These are phyloP conservation scores for Drosophila elegans DNA, from an alignment of 1,140 invertebrate genomes.

Conservation along the genomic window DNA sequence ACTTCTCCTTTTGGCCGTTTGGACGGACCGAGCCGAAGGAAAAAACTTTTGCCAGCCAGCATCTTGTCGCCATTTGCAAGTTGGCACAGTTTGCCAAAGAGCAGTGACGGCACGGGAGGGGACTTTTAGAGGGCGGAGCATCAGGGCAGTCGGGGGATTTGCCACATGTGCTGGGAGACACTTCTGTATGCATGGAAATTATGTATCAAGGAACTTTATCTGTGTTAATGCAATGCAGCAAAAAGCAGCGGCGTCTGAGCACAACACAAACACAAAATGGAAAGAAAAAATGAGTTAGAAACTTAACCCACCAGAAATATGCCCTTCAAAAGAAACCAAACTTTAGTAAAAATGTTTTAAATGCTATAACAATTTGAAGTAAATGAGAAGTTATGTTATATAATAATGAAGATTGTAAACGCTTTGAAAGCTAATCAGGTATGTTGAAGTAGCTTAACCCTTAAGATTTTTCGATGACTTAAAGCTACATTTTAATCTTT, in stretches of 20 bases:
- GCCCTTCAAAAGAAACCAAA: neutral
- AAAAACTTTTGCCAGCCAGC: slow-evolving; percentile 76
- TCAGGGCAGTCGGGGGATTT: slow-evolving; percentile 13
- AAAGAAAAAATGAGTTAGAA: neutral
- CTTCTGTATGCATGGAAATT: slow-evolving; percentile 77
- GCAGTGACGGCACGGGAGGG: slow-evolving; percentile 2
- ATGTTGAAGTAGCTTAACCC: too few relatives aligned
- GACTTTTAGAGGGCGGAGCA: neutral
- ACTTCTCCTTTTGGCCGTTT: slow-evolving; percentile 46
- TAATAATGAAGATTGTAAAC: too few relatives aligned
- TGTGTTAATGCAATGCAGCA: slow-evolving; percentile 83
- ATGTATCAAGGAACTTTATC: slow-evolving; percentile 84
- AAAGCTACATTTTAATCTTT: too few relatives aligned
- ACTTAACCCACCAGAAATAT: neutral
- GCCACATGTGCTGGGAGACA: slow-evolving; percentile 68
- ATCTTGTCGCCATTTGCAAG: slow-evolving; percentile 80
- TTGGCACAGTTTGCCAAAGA: slow-evolving; percentile 60
- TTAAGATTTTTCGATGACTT: too few relatives aligned
- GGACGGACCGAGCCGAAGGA: slow-evolving; percentile 47
- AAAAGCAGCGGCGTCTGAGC: slow-evolving; percentile 55
- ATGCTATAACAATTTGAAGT: too few relatives aligned
- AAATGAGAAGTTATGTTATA: too few relatives aligned
- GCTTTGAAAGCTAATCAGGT: too few relatives aligned
- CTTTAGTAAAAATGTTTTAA: neutral
- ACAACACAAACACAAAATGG: slow-evolving; percentile 49